Evolutionary conservation across 2,113 vertebrate species (phyloP).

Genomic region (Brachyhypopomus occidentalis): DNA sequence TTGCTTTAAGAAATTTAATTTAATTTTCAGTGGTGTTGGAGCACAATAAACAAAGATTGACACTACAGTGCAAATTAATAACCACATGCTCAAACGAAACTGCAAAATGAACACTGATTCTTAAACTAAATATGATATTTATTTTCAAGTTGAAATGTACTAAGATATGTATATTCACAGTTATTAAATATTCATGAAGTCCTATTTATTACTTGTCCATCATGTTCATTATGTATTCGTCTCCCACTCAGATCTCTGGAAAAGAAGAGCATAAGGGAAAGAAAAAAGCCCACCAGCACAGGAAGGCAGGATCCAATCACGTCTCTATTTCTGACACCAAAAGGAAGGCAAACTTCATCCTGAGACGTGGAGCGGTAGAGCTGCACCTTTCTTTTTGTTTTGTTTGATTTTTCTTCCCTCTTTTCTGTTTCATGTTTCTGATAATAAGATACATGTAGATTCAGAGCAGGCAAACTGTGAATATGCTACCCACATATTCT

Average conservation of each 20-base stretch:
- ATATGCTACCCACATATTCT: constrained; percentile 28
- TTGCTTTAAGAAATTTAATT: background rate
- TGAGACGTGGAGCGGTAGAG: constrained; percentile 54
- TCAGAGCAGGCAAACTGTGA: constrained; percentile 37
- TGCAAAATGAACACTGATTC: constrained; percentile 57
- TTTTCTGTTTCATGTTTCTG: constrained; percentile 61
- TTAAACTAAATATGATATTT: constrained; percentile 68
- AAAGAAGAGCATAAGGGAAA: constrained; percentile 36
- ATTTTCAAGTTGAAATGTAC: constrained; percentile 76
- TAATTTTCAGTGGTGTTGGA: background rate
- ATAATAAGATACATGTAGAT: constrained; percentile 45
- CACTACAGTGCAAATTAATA: constrained; percentile 54
- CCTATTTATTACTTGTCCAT: constrained; percentile 66
- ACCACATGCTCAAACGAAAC: constrained; percentile 57
- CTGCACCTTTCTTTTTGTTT: constrained; percentile 52
- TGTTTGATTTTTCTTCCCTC: constrained; percentile 57
- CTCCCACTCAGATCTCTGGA: constrained; percentile 65
- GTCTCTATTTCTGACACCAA: constrained; percentile 66
- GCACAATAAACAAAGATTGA: constrained; percentile 40
- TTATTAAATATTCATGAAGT: constrained; percentile 75
- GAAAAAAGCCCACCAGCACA: constrained; percentile 46
- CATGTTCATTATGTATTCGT: constrained; percentile 74
- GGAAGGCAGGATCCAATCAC: constrained; percentile 62
- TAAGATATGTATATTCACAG: constrained; percentile 66
- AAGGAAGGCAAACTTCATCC: constrained; percentile 70